phyloP scores from a whole-genome alignment of 2,113 vertebrate genomes.

The Sander vitreus region DNA sequence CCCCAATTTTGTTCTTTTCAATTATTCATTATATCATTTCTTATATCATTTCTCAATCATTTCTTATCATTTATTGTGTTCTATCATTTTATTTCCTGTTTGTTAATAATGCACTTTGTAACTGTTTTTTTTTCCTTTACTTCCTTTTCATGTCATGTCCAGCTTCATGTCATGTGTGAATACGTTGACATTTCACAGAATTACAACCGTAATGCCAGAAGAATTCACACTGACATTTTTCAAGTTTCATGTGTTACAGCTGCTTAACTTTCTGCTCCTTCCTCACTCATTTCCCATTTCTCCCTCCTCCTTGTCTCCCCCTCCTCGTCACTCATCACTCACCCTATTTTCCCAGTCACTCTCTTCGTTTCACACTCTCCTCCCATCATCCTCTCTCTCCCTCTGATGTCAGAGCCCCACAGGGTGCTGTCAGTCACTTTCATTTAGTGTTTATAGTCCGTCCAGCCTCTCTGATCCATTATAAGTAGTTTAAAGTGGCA shows the following conservation, averaged over 20 bases:
- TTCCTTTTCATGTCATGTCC: constrained; percentile 8
- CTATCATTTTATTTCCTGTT: neutral
- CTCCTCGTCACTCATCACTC: neutral
- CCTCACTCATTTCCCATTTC: neutral
- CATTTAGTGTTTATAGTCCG: constrained; percentile 65
- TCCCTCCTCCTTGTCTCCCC: neutral
- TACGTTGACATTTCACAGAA: neutral
- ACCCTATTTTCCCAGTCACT: neutral
- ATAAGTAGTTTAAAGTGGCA: constrained; percentile 69
- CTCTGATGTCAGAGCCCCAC: constrained; percentile 56
- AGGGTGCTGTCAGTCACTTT: constrained; percentile 70
- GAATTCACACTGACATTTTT: neutral
- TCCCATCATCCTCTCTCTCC: neutral
- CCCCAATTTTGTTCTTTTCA: neutral
- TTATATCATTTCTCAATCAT: too few relatives aligned
- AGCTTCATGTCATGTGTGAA: neutral
- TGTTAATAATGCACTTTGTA: neutral
- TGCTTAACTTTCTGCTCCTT: constrained; percentile 12
- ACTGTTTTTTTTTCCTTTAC: neutral
- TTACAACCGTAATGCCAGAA: neutral
- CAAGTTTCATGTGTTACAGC: constrained; percentile 17
- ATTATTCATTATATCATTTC: neutral
- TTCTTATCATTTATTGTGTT: neutral
- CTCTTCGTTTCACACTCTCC: neutral
- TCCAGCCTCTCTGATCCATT: constrained; percentile 72